Evolutionary conservation across 2,113 vertebrate genomes (phyloP), one percentile per base, ranked within the genome.

Genomic region (Hemibates koningsi): DNA sequence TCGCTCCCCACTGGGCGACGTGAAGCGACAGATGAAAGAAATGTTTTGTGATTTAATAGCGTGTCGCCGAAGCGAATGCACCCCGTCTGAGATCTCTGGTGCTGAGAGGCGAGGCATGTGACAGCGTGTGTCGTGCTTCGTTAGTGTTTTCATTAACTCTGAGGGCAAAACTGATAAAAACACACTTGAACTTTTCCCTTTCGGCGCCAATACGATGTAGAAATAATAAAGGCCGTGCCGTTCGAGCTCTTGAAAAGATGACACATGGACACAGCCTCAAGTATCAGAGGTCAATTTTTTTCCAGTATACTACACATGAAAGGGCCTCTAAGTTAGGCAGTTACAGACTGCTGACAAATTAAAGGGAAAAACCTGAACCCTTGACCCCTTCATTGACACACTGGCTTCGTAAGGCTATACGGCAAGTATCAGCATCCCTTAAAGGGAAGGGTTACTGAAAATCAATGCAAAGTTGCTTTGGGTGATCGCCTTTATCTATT

Each of bases 1-100:
- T 52, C 3, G 32, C 32, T 88, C 71, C 81, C 59, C 4, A 12
- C 80, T 45, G 82, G 71, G 16, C 5, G 48, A n/a, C 16, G 53
- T 17, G 80, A 73, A 73, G 57, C 50, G 86, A 87, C 59, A 32
- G 73, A 90, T 87, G 57, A 90, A 48, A 84, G 45, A 16, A 61
- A 84, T 82, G 57, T 48, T 91, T 84, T 29, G 32, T 76, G 83
- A 88, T 92, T 88, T 81, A 83, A 85, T 88, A 54, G 21, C 3
- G 19, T 36, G 68, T 36, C 9, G 19, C 24, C 68, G 50, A 45
- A 85, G 2, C 29, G 6, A 17, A 86, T 50, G 12, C 61, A 84
- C 71, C 71, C 41, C 13, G 81, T 88, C 61, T 84, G 2, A 21
- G 21, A 84, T 80, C n/a, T 84, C 17, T 2, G 7, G 34, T 27